Percentiles rank a stretch among this genome's conserved stretches.
phyloP scores from a whole-genome alignment of 1,140 invertebrate genomes.

The Drosophila pseudoananassae region DNA sequence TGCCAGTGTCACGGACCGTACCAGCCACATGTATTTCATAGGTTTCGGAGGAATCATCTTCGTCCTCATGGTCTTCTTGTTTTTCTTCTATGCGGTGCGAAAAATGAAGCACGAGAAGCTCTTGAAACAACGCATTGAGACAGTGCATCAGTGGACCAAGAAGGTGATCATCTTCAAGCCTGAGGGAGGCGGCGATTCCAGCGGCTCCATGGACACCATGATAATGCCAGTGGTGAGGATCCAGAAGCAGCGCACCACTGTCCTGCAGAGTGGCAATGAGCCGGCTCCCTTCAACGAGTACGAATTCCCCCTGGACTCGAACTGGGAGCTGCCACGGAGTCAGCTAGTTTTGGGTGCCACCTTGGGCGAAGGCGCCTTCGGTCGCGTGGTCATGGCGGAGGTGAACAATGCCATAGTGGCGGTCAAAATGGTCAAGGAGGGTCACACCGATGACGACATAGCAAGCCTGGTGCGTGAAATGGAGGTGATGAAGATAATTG shows the following conservation, averaged over 20 bases:
- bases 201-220: conserved; percentile 86
- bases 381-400: conserved; percentile 95
- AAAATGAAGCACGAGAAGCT: conserved; percentile 85
- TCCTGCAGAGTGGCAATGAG: conserved; percentile 86
- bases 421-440: conserved; percentile 99
- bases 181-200: conserved; percentile 85
- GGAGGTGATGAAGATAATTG: conserved; percentile 99
- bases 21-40: conserved; percentile 28
- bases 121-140: conserved; percentile 91
- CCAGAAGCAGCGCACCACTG: conserved; percentile 91
- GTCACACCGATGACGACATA: conserved; percentile 99
- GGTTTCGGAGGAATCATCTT: conserved; percentile 38
- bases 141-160: conserved; percentile 93
- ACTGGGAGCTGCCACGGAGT: conserved; percentile 95
- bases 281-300: conserved; percentile 92
- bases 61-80: conserved; percentile 50
- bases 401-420: conserved; percentile 94
- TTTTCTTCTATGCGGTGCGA: conserved; percentile 85
- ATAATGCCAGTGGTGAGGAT: conserved; percentile 94
- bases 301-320: conserved; percentile 95
- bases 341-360: conserved; percentile 91
- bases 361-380: conserved; percentile 97
- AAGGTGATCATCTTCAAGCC: conserved; percentile 94
- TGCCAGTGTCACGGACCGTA: conserved; percentile 32
- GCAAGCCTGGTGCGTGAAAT: conserved; percentile 98